Base-by-base conservation (phyloP, 1,140 invertebrate genomes). In the Lasioglossum albipes region DNA sequence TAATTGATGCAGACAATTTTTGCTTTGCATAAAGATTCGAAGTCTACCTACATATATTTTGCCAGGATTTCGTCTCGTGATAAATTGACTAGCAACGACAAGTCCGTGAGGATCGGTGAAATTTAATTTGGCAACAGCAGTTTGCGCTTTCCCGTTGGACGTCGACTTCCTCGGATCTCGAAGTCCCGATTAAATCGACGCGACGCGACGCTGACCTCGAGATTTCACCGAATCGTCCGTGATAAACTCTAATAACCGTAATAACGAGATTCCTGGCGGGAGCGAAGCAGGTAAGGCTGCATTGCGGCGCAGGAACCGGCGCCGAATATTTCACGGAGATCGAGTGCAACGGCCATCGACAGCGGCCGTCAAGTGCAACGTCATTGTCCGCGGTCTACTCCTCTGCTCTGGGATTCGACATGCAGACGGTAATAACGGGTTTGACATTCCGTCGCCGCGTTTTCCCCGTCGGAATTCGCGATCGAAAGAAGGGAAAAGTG, bases 191-290 rank as follows among this genome's bases (percentile, higher is more conserved):
- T 16, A 36, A 20, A 22, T 61, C 9, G 42, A 16, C 13, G 10
- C 45, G 45, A 12, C 27, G n/a, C 31, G 36, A 27, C 36, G 36
- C 71, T 62, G 71, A 73, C 71, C 41, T 42, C 54, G 57, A 62
- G 54, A 61, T 45, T 62, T 62, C 41, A 7, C 71, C n/a, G 54
- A 73, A 45, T 22, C 59, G 59, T 62, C 61, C 57, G 71, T 27
- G 49, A 67, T 31, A 57, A 52, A 65, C 22, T 66, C 27, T 75
- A 52, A 75, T 75, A 75, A 66, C 45, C 62, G 62, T 66, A 75
- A 75, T 75, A 66, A 75, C 45, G n/a, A 36, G 62, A 75, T 75
- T 66, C 31, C 16, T 13, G 12, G 16, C 22, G 27, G 22, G 2
- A 0, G 52, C 5, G 52, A 2, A 16, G 31, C 31, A 13, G 27